Evolutionary conservation across 2,797 vertebrate genomes (phyloP), one percentile per base, ranked within the genome.

Genomic region (Hydrocynus forskahlii): DNA sequence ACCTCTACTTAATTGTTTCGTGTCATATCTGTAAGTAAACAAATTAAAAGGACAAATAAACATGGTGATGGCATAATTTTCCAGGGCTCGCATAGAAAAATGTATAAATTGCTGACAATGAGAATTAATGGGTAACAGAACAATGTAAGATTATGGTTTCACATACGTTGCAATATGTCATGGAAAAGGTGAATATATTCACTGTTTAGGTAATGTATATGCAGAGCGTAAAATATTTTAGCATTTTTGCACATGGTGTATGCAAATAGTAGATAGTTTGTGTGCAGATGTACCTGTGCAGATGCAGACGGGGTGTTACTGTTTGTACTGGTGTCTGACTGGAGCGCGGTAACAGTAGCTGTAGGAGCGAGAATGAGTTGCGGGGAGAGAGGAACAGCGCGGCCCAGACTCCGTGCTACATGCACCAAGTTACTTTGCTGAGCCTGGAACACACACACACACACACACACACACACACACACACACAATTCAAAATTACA

Each of bases 311-410:
- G 83, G 35, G 76, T 66, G 76, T 50, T 85, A 50, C 68, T 82
- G 77, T 70, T 74, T 79, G 35, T 55, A 62, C 43, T 75, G 90
- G 91, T 95, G 87, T 98, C 97, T 0, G 97, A 96, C 81, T 97
- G 97, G 81, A 98, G 95, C 5, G 97, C 95, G 0, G 96, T 96
- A 86, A 98, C 96, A 0, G 97, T 95, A 88, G 96, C 97, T 19
- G 97, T 97, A 54, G 98, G 98, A 0, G 98, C 97, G 90, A 99
- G 98, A 92, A 99, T 99, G 90, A 99, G 96, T 95, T 99, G 96
- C 2, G 94, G 88, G 84, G 95, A 95, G 85, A 97, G 93, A 92
- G 95, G 95, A 86, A 96, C 94, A 86, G 94, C 92, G 81, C 94
- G 93, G 76, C 95, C 96, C 80, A 95, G 91, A 88, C 92, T 96